Percentiles rank a stretch among this genome's conserved stretches.
Conservation (phyloP, 2,797 vertebrate species). For the Sebastes oblongus region DNA sequence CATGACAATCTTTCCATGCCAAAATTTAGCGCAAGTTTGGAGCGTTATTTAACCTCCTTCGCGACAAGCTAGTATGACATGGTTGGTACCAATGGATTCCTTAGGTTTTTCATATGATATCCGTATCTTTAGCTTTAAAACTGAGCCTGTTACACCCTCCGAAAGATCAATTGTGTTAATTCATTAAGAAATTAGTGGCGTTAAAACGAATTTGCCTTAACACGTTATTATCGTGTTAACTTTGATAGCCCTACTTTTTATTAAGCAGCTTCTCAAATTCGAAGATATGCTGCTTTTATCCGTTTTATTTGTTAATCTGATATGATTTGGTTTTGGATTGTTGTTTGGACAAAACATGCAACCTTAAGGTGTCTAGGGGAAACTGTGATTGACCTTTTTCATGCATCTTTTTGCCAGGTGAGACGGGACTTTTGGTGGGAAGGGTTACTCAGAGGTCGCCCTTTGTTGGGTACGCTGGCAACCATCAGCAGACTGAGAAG, state of each 20-base stretch:
- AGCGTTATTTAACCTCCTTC: no score
- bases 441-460: conserved; percentile 83
- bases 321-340: not conserved
- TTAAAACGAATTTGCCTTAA: no score
- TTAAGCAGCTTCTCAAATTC: not conserved
- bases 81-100: no score
- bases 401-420: conserved; percentile 69
- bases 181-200: no score
- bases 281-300: not conserved
- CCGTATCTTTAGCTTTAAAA: no score
- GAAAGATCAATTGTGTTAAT: no score
- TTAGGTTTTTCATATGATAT: no score
- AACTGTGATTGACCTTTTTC: not conserved
- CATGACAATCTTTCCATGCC: no score
- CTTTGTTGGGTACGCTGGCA: conserved; percentile 88
- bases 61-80: no score
- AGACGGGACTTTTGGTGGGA: conserved; percentile 88
- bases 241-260: not conserved
- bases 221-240: no score
- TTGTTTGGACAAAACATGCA: not conserved
- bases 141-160: no score
- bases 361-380: not conserved
- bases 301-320: not conserved
- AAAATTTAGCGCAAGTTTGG: no score
- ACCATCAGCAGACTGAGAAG: conserved; percentile 86